These are phyloP conservation scores for Gobiocypris rarus DNA, from an alignment of 2,113 vertebrate species.

Conservation along the genomic window DNA sequence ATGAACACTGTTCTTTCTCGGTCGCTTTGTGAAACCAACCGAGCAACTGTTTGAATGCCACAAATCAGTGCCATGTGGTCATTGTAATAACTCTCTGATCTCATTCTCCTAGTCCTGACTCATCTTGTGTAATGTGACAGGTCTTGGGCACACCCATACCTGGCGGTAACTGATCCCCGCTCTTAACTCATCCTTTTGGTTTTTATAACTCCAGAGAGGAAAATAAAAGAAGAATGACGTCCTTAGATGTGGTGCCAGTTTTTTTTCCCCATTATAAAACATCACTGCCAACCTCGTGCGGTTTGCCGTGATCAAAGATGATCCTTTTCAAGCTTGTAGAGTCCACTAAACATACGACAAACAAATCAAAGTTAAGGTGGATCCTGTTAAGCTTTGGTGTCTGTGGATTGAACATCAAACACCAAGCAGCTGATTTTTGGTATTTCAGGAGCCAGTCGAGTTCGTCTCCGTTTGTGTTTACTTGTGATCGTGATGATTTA, in stretches of 20 bases:
- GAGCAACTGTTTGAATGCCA: conserved; percentile 44
- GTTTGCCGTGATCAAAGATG: conserved; percentile 67
- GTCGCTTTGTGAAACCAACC: neutral
- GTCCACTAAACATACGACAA: conserved; percentile 53
- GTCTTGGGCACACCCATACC: conserved; percentile 61
- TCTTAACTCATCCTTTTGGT: conserved; percentile 52
- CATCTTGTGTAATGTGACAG: conserved; percentile 41
- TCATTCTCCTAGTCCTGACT: conserved; percentile 24
- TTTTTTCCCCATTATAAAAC: conserved; percentile 8
- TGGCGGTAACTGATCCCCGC: conserved; percentile 56
- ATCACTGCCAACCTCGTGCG: conserved; percentile 30
- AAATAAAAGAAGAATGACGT: conserved; percentile 33
- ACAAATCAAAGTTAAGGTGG: conserved; percentile 58
- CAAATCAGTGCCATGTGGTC: conserved; percentile 52
- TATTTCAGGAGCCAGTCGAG: conserved; percentile 46
- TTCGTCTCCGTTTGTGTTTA: conserved; percentile 41
- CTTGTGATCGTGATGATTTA: conserved; percentile 13
- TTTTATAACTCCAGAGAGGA: conserved; percentile 53
- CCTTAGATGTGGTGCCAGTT: conserved; percentile 65
- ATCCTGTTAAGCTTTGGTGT: conserved; percentile 49
- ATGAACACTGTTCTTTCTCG: neutral
- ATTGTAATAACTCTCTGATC: conserved; percentile 51
- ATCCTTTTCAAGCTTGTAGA: conserved; percentile 47
- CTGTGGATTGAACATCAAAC: conserved; percentile 57
- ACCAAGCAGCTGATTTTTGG: conserved; percentile 54